Percentiles rank a stretch among this genome's conserved stretches.
Conservation (phyloP, 1,140 invertebrate species). For the Euwallacea similis region DNA sequence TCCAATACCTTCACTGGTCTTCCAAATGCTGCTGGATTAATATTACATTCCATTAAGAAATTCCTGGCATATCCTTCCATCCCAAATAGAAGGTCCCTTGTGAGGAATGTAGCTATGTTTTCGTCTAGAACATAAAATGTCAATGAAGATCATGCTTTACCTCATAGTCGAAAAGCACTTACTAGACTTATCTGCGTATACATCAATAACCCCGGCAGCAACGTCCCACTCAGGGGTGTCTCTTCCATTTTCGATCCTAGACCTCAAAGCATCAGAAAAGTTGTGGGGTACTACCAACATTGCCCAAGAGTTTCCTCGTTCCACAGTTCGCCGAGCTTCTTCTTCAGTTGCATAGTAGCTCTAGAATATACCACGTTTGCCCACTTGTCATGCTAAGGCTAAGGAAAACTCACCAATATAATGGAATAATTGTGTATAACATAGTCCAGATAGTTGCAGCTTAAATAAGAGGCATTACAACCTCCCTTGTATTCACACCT, state of each 20-base stretch:
- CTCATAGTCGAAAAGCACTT: constrained; percentile 49
- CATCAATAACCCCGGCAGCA: constrained; percentile 75
- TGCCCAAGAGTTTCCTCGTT: constrained; percentile 80
- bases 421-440: constrained; percentile 64
- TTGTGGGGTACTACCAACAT: constrained; percentile 83
- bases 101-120: constrained; percentile 83
- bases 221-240: constrained; percentile 77
- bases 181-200: constrained; percentile 91
- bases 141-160: background rate
- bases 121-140: constrained; percentile 65
- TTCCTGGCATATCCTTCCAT: constrained; percentile 76
- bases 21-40: constrained; percentile 78
- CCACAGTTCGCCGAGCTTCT: constrained; percentile 71
- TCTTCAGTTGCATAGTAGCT: constrained; percentile 63
- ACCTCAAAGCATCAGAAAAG: constrained; percentile 78
- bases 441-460: constrained; percentile 74
- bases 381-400: background rate
- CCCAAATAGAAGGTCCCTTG: constrained; percentile 76
- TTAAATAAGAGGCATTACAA: constrained; percentile 71
- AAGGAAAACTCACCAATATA: constrained; percentile 51
- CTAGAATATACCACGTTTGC: constrained; percentile 32
- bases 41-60: constrained; percentile 68
- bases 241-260: constrained; percentile 66
- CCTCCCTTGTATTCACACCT: constrained; percentile 55
- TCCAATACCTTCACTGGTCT: constrained; percentile 73